Conservation (phyloP, 2,888 invertebrate species). For the Eumerus sabulonum region DNA sequence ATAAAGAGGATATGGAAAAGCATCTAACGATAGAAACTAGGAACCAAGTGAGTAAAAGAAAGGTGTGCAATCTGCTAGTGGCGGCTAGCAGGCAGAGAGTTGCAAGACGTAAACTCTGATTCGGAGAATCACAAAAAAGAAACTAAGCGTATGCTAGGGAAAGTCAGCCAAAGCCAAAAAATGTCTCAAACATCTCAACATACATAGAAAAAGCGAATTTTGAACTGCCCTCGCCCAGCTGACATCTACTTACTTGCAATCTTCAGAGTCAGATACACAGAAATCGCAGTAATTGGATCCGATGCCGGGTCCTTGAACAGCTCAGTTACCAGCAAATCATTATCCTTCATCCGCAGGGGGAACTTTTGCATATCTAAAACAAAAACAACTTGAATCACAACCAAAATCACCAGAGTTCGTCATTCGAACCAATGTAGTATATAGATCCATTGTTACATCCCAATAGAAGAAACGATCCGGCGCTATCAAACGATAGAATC, state of each 20-base stretch:
- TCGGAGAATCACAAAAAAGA: too few relatives aligned
- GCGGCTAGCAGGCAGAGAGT: too few relatives aligned
- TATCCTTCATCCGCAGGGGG: constrained; percentile 98
- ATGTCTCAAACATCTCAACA: too few relatives aligned
- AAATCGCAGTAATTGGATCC: constrained; percentile 98
- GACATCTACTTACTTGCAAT: constrained; percentile 90
- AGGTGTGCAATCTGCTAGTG: too few relatives aligned
- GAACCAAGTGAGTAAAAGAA: too few relatives aligned
- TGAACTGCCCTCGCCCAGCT: too few relatives aligned
- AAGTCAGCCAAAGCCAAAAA: too few relatives aligned
- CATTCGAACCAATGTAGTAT: constrained; percentile 91
- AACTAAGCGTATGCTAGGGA: too few relatives aligned
- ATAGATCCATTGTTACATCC: constrained; percentile 98
- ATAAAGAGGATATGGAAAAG: too few relatives aligned
- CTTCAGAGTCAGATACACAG: constrained; percentile 99
- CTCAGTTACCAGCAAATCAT: constrained; percentile 97
- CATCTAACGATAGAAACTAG: too few relatives aligned
- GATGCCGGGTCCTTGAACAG: constrained; percentile 95
- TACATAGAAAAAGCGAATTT: too few relatives aligned
- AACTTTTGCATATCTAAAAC: constrained; percentile 98
- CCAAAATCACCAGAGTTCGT: background rate
- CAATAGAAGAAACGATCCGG: constrained; percentile 95
- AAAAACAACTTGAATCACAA: constrained; percentile 11
- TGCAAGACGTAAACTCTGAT: too few relatives aligned
- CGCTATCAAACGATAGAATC: constrained; percentile 97